Percentiles rank a stretch among this genome's conserved stretches.
phyloP scores from a whole-genome alignment of 2,797 vertebrate genomes.

The Sebastes ruberrimus region DNA sequence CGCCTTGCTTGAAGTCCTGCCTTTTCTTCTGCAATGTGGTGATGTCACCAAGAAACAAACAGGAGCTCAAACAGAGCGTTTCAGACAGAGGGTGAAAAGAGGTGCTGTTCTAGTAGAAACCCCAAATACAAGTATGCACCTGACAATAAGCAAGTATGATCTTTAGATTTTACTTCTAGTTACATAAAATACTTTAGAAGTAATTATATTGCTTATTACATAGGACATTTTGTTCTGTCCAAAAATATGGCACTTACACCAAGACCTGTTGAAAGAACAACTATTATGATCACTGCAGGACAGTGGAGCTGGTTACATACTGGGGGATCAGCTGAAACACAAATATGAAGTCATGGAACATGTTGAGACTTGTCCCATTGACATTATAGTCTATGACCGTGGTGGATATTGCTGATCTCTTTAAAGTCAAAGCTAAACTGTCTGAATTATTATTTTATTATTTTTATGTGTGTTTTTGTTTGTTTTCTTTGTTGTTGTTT shows the following conservation, averaged over 20 bases:
- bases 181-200: neutral
- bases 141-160: neutral
- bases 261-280: neutral
- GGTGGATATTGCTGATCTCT: neutral
- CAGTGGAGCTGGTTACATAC: neutral
- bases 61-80: too few relatives aligned
- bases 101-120: too few relatives aligned
- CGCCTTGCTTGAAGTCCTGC: too few relatives aligned
- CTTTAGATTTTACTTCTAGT: neutral
- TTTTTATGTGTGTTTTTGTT: too few relatives aligned
- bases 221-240: neutral
- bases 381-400: neutral
- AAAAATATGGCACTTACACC: neutral
- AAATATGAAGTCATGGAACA: neutral
- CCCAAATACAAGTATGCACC: too few relatives aligned
- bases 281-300: neutral
- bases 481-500: too few relatives aligned
- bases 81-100: too few relatives aligned
- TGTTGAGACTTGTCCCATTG: constrained; percentile 21
- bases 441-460: too few relatives aligned
- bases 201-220: neutral
- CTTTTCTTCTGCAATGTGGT: too few relatives aligned
- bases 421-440: neutral
- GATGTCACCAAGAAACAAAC: too few relatives aligned
- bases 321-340: neutral